Conservation (phyloP, 1,140 invertebrate species). For the Nomia melanderi region DNA sequence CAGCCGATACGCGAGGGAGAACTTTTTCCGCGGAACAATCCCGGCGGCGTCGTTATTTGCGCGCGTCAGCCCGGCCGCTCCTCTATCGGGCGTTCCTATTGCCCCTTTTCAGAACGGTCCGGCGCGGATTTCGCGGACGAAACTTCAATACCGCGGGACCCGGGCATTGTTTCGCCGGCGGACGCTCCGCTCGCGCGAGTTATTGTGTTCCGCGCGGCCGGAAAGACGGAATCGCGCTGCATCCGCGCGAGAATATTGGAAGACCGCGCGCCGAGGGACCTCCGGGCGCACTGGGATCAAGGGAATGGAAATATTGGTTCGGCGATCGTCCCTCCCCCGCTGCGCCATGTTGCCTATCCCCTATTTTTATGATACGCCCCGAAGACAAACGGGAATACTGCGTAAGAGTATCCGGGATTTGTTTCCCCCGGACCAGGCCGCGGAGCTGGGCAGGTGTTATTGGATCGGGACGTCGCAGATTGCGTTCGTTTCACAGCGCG, state of each 20-base stretch:
- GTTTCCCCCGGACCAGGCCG: not conserved
- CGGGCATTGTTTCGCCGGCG: not conserved
- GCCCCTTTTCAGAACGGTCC: not conserved
- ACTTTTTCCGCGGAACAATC: not conserved
- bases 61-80: not conserved
- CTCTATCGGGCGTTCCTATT: not conserved
- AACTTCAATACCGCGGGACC: not conserved
- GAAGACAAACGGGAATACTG: conserved; percentile 31
- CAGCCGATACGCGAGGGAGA: not conserved
- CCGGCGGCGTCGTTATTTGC: not conserved
- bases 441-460: conserved; percentile 7
- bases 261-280: not conserved
- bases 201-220: not conserved
- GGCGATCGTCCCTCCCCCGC: not conserved
- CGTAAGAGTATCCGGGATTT: conserved; percentile 12
- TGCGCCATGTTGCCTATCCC: not conserved
- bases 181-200: not conserved
- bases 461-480: conserved; percentile 1
- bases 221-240: not conserved
- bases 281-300: conserved; percentile 4
- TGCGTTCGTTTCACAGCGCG: not conserved
- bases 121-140: not conserved
- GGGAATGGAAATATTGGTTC: conserved; percentile 24
- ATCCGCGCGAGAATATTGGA: conserved; percentile 24
- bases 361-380: not conserved